Conservation (phyloP, 2,797 vertebrate genomes). For the Pristis pectinata region DNA sequence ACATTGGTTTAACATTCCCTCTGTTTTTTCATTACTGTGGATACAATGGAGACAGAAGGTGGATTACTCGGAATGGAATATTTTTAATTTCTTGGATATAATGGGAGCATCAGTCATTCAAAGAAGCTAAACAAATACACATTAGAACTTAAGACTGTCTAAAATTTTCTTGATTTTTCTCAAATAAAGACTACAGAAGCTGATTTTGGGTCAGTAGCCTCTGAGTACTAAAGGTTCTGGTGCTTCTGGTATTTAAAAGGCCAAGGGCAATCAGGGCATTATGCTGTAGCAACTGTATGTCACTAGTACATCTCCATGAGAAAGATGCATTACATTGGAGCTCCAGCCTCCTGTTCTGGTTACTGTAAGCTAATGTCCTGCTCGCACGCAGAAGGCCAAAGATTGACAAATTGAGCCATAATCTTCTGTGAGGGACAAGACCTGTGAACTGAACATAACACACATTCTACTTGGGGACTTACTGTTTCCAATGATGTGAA, state of each 20-base stretch:
- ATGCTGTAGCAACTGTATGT: not conserved
- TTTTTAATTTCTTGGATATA: not conserved
- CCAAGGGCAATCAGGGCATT: not conserved
- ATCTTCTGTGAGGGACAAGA: too few relatives aligned
- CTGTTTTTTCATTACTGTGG: not conserved
- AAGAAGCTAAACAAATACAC: not conserved
- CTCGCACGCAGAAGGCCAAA: not conserved
- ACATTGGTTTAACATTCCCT: not conserved
- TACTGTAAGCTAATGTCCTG: too few relatives aligned
- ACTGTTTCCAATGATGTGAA: too few relatives aligned
- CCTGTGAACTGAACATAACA: too few relatives aligned
- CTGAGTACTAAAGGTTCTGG: not conserved
- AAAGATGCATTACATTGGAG: too few relatives aligned
- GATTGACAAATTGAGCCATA: not conserved
- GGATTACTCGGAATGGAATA: not conserved
- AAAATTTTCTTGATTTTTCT: not conserved
- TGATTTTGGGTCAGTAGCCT: not conserved
- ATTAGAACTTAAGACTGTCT: not conserved
- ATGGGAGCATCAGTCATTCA: not conserved
- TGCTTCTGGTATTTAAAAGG: not conserved
- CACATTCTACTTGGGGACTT: too few relatives aligned
- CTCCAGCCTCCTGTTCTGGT: too few relatives aligned
- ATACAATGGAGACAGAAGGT: not conserved
- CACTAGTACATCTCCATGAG: not conserved
- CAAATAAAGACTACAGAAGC: not conserved